Evolutionary conservation across 1,140 invertebrate species (phyloP), one percentile per base, ranked within the genome.

Genomic region (Colletes latitarsis): DNA sequence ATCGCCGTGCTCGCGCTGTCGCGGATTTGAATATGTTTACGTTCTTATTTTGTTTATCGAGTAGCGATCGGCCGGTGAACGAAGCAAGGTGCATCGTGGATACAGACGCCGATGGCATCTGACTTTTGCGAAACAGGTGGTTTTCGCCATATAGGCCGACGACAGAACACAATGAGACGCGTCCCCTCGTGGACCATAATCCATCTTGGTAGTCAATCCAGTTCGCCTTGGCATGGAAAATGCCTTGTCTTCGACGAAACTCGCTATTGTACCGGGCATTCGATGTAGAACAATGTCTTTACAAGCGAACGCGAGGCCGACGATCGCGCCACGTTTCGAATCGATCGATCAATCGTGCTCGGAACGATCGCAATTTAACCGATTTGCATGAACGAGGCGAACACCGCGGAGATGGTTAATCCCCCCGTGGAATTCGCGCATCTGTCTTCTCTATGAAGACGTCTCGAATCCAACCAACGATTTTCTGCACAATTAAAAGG

Each of bases 141-240:
- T 85, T 88, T 73, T 82, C 68, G 14, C 57, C 64, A 62, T 71
- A 76, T 53, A 80, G 71, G 55, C 39, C 19, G 69, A 53, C 19
- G 49, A 55, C 19, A 43, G 69, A 60, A 66, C 76, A 91, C 86
- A 91, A 90, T 90, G 86, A 83, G 81, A 87, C 87, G 69, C 80
- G 82, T 83, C 83, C 83, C 83, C 82, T 84, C 64, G 83, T 86
- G 85, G 82, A 85, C 83, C 85, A 88, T 84, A 88, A 90, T 91
- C 88, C 86, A 79, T 89, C 88, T 88, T 85, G 73, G 57, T 70
- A 69, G 75, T 66, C 57, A 77, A 79, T 82, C 88, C 77, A 84
- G 89, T 86, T 91, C 81, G 84, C 90, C 88, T 90, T 89, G 88
- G 89, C 89, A 89, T 88, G 89, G 87, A 91, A 90, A 91, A 89